Evolutionary conservation across 2,797 vertebrate species (phyloP), one percentile per base, ranked within the genome.

Genomic region (Bufotes viridis): DNA sequence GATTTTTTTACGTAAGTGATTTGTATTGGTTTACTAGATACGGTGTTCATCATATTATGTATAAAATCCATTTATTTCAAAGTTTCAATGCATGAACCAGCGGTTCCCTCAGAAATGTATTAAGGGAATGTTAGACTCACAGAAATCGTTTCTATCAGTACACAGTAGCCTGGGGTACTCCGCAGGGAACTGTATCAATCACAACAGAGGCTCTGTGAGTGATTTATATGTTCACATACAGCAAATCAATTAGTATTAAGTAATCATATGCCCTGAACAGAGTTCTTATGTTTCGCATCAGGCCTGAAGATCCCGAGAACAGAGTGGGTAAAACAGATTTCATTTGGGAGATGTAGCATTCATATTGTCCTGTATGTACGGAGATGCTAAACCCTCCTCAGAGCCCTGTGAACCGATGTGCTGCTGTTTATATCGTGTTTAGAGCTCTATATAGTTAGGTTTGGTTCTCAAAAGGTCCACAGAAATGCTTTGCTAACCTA

Each of bases 191-290:
- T 81, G 60, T 85, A 88, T 85, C 76, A 88, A 85, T 88, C 87
- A 88, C 57, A 88, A 85, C 82, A 85, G 57, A 81, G 58, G 51
- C 80, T 82, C 74, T 65, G 69, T 34, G 74, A 84, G 57, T 85
- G 87, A 88, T 85, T 85, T 80, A 88, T 85, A 88, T 74, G 65
- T 84, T 80, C 75, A 84, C 55, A 84, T 85, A 74, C 76, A 84
- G 42, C 82, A 84, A 84, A 87, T 84, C 72, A 83, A 87, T 87
- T 78, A 78, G 75, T 78, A 24, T 55, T 87, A 87, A 84, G 84
- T 76, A 83, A 82, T 87, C 69, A 87, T 86, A 80, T 81, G 78
- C 78, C 12, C 15, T 60, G 61, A 83, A 67, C 20, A 1, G 20
- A 69, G 70, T 84, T 55, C n/a, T 78, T 84, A 67, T 80, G 55